Conservation (phyloP, 2,113 vertebrate genomes). For the Campylomormyrus numenius region DNA sequence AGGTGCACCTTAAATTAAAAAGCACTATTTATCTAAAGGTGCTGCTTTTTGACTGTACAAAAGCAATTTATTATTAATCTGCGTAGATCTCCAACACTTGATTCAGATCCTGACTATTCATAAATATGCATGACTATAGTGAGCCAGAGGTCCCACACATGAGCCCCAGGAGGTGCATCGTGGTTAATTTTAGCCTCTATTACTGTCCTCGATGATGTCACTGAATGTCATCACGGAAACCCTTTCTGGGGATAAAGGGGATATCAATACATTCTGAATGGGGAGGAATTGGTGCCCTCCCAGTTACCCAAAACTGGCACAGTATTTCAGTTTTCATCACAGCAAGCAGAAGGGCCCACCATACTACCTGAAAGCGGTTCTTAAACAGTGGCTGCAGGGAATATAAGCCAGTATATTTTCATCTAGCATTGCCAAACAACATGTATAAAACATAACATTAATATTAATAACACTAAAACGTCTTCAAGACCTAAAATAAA, state of each 20-base stretch:
- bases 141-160: background rate
- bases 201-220: background rate
- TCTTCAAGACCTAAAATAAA: background rate
- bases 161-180: background rate
- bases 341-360: background rate
- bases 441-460: background rate
- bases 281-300: background rate
- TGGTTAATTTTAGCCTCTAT: background rate
- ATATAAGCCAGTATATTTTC: background rate
- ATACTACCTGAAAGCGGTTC: constrained; percentile 15
- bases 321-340: background rate
- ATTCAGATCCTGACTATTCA: background rate
- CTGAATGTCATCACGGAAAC: background rate
- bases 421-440: background rate
- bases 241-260: background rate
- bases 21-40: background rate
- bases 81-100: background rate
- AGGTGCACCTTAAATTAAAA: background rate
- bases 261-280: background rate
- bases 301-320: background rate
- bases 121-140: background rate
- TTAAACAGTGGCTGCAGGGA: background rate
- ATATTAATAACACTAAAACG: background rate
- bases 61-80: background rate
- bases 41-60: background rate